phyloP scores from a whole-genome alignment of 2,888 invertebrate genomes.

The Pristionchus arcanus region DNA sequence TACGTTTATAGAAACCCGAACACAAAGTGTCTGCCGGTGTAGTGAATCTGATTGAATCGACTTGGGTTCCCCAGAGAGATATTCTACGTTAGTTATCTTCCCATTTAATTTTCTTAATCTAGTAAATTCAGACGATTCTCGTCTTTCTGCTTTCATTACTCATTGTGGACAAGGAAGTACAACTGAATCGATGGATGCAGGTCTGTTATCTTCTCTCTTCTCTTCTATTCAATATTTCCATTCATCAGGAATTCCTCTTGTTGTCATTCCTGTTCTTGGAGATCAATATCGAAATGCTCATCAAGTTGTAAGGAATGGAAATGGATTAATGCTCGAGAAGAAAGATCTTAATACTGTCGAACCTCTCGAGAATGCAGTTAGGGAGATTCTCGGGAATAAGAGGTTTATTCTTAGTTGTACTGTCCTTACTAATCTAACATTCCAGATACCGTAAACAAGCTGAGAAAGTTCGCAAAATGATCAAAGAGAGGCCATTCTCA shows the following conservation, averaged over 20 bases:
- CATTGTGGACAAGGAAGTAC: conserved; percentile 65
- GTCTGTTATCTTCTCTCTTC: not conserved
- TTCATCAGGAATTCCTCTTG: not conserved
- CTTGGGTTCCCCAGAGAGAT: conserved; percentile 35
- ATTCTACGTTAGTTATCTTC: not conserved
- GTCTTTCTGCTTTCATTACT: conserved; percentile 61
- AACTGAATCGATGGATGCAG: conserved; percentile 59
- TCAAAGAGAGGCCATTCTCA: not conserved
- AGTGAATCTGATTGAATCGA: conserved; percentile 35
- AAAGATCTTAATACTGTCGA: not conserved
- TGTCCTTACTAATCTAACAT: no score
- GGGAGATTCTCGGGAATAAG: conserved; percentile 9
- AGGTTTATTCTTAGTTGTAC: not conserved
- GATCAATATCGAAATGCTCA: conserved; percentile 8
- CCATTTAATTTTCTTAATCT: not conserved
- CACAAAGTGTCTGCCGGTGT: conserved; percentile 33
- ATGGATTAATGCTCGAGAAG: conserved; percentile 39
- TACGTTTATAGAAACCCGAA: conserved; percentile 29
- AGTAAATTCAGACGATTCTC: conserved; percentile 57
- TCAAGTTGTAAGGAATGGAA: not conserved
- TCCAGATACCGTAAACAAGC: conserved; percentile 35
- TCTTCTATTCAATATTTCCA: not conserved
- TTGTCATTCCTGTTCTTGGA: not conserved
- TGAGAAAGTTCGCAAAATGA: not conserved
- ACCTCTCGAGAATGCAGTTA: not conserved